Percentiles rank a stretch among this genome's conserved stretches.
Evolutionary conservation across 1,140 invertebrate species (phyloP).

Genomic region (Drosophila teissieri): DNA sequence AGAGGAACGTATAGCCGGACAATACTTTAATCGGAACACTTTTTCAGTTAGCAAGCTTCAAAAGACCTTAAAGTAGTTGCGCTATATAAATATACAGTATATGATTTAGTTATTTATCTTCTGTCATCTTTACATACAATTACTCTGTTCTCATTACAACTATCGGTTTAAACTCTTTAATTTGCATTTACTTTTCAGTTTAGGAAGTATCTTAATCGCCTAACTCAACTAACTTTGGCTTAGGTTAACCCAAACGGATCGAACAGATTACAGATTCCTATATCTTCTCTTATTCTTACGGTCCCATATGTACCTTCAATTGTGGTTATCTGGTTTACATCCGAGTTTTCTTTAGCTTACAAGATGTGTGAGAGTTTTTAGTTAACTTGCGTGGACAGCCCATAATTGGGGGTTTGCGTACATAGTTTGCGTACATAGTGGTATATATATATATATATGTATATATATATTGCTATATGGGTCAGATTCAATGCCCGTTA

Average conservation of each 20-base stretch:
- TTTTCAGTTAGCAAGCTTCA: slow-evolving; percentile 9
- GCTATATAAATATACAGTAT: slow-evolving; percentile 36
- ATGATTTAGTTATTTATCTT: slow-evolving; percentile 1
- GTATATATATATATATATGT: slow-evolving; percentile 14
- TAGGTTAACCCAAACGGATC: background rate
- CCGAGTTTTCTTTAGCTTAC: slow-evolving; percentile 10
- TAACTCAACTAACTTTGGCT: slow-evolving; percentile 18
- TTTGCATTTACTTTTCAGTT: slow-evolving; percentile 8
- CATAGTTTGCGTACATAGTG: slow-evolving; percentile 34
- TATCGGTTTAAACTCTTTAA: slow-evolving; percentile 6
- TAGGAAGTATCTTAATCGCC: slow-evolving; percentile 13
- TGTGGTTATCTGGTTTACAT: slow-evolving; percentile 8
- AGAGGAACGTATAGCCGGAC: slow-evolving; percentile 35
- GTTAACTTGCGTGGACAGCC: slow-evolving; percentile 54
- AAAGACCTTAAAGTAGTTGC: slow-evolving; percentile 28
- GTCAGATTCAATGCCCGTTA: slow-evolving; percentile 26
- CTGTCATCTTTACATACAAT: slow-evolving; percentile 15
- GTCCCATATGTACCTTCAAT: background rate
- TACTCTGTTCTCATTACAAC: slow-evolving; percentile 11
- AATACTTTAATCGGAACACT: slow-evolving; percentile 18
- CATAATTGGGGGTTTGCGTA: slow-evolving; percentile 32
- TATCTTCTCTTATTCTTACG: background rate
- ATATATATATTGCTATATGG: slow-evolving; percentile 24
- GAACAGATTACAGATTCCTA: background rate
- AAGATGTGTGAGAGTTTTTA: slow-evolving; percentile 23